Base-by-base conservation (phyloP, 2,888 invertebrate genomes). In the Stenchaetothrips biformis region DNA sequence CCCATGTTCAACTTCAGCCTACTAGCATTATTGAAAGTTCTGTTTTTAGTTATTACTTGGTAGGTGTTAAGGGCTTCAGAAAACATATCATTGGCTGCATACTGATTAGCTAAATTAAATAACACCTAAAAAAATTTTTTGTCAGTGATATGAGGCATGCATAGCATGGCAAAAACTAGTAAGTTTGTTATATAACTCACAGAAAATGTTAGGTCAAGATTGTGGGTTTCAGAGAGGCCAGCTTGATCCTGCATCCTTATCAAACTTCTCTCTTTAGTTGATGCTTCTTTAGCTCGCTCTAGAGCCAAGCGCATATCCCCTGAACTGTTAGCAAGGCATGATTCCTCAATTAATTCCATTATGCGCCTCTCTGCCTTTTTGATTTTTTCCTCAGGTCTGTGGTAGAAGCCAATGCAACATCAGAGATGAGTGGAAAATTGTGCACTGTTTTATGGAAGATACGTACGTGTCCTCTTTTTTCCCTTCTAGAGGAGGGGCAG, bases 1-100 rank as follows among this genome's bases (percentile, higher is more conserved):
- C 98, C 99, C 94, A 99, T 98, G 87, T 99, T 99, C 0, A 99
- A 93, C 89, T 97, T 97, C 11, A 98, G 88, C 82, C 97, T 91
- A 85, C 97, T 95, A 67, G 97, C 96, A 86, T 98, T 97, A 78
- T 93, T 93, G 86, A 98, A 98, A 89, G 96, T 92, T 86, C 96
- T 94, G 86, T 98, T 98, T 85, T 95, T 93, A 8, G 96, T 96
- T 84, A 99, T 95, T 82, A 96, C 91, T 86, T 96, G 95, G 87
- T 98, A 99, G 0, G 98, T 98, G 85, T 96, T 97, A 79, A 99
- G 89, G 0, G 99, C 97, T 88, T 99, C 99, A 16, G 95, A 94
- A 85, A 94, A 95, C 92, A 99, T 94, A 85, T 97, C 97, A 86
- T 96, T 98, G 79, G 93, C 91, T 16, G 95, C 94, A 86, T 98